Conservation (phyloP, 2,797 vertebrate species). For the Oreortyx pictus region DNA sequence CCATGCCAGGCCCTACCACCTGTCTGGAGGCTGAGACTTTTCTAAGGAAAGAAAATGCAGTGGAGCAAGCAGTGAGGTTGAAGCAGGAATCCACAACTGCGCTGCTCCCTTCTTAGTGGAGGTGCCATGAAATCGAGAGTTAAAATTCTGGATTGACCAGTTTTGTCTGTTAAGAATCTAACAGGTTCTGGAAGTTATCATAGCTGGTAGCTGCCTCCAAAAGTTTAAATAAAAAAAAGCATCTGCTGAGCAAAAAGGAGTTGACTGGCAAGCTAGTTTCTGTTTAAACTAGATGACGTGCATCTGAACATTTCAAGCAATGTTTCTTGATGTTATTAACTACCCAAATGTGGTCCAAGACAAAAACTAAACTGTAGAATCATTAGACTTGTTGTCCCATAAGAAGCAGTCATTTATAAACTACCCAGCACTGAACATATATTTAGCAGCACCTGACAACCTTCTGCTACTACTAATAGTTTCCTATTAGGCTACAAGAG, state of each 20-base stretch:
- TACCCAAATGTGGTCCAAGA: background rate
- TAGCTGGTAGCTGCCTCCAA: background rate
- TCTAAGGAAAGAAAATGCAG: accelerated
- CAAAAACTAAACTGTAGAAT: background rate
- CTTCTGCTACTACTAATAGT: background rate
- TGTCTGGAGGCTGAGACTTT: background rate
- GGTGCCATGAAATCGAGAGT: background rate
- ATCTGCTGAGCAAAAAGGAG: background rate
- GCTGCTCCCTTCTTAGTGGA: background rate
- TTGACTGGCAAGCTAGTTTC: background rate
- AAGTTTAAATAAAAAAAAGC: background rate
- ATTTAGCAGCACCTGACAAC: background rate
- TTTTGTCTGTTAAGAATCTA: conserved; percentile 11
- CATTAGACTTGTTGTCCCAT: background rate
- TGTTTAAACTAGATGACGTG: background rate
- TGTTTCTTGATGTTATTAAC: background rate
- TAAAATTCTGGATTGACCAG: background rate
- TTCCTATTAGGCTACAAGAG: background rate
- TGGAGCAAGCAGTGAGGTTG: background rate
- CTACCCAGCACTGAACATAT: background rate
- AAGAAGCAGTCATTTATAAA: background rate
- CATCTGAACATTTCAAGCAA: background rate
- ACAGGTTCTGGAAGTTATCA: conserved; percentile 18
- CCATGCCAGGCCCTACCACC: background rate
- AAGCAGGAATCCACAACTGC: background rate